Evolutionary conservation across 2,113 vertebrate genomes (phyloP).

Genomic region (Delphinapterus leucas): DNA sequence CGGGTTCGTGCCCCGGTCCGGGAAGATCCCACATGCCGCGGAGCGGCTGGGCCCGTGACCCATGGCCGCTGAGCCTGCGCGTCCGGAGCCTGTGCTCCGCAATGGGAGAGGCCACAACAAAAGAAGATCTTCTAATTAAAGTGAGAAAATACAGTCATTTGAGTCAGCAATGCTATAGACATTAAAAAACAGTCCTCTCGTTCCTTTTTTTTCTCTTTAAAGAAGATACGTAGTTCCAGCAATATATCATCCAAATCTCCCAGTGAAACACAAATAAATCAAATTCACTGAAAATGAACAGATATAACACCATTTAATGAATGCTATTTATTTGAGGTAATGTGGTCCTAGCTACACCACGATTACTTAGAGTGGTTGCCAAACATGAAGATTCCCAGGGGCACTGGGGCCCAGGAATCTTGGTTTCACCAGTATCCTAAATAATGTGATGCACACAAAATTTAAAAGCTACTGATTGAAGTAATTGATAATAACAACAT

Average conservation of each 20-base stretch:
- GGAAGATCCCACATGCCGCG: too few species aligned
- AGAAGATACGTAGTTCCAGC: background rate
- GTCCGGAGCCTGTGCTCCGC: too few species aligned
- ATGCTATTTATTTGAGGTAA: background rate
- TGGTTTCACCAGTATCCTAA: background rate
- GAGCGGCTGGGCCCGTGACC: too few species aligned
- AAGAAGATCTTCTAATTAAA: background rate
- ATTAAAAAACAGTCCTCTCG: background rate
- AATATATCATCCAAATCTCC: background rate
- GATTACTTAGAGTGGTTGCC: background rate
- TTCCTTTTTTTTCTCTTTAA: background rate
- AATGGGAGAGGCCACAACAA: too few species aligned
- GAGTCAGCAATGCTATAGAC: background rate
- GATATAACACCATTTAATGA: background rate
- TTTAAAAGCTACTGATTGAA: constrained; percentile 6
- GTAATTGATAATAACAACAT: background rate
- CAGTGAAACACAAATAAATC: background rate
- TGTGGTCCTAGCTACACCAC: background rate
- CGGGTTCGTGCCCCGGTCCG: too few species aligned
- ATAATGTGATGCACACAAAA: background rate
- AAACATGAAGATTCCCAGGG: background rate
- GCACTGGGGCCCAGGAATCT: background rate
- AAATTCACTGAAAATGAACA: background rate
- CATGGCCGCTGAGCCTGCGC: too few species aligned
- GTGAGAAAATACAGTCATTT: constrained; percentile 2